phyloP scores from a whole-genome alignment of 1,140 invertebrate genomes.

The Cyclargus thomasi region DNA sequence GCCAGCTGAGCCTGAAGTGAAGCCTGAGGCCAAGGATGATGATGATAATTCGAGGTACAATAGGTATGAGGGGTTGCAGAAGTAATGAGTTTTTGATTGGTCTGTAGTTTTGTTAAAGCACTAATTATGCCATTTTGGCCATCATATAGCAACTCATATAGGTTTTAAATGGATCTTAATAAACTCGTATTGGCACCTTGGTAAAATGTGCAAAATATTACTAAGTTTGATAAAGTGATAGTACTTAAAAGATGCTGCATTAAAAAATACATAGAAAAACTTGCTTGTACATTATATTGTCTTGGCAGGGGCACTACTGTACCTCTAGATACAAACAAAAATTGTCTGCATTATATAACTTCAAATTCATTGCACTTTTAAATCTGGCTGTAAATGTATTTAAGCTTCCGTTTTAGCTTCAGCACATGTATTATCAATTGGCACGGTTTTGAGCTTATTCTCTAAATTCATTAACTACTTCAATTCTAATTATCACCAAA shows the following conservation, averaged over 20 bases:
- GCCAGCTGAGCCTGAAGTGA: constrained; percentile 68
- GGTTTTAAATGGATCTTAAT: too few species aligned
- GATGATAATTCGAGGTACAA: constrained; percentile 88
- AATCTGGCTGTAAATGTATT: constrained; percentile 5
- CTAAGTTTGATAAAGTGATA: too few species aligned
- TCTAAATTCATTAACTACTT: not conserved
- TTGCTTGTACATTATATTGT: too few species aligned
- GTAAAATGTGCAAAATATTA: too few species aligned
- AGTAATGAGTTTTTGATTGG: constrained; percentile 60
- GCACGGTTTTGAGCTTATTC: not conserved
- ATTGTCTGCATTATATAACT: not conserved
- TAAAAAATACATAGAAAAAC: too few species aligned
- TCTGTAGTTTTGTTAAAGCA: constrained; percentile 37
- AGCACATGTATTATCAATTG: constrained; percentile 8
- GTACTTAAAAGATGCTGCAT: too few species aligned
- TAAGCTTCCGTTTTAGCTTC: not conserved
- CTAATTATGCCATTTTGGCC: not conserved
- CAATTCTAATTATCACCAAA: not conserved
- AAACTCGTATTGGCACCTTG: too few species aligned
- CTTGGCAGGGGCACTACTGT: too few species aligned
- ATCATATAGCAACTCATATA: too few species aligned
- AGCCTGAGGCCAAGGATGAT: constrained; percentile 80
- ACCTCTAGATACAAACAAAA: too few species aligned
- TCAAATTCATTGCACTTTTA: not conserved
- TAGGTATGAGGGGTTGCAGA: constrained; percentile 78